Evolutionary conservation across 2,113 vertebrate genomes (phyloP).

Genomic region (Phaetusa simplex): DNA sequence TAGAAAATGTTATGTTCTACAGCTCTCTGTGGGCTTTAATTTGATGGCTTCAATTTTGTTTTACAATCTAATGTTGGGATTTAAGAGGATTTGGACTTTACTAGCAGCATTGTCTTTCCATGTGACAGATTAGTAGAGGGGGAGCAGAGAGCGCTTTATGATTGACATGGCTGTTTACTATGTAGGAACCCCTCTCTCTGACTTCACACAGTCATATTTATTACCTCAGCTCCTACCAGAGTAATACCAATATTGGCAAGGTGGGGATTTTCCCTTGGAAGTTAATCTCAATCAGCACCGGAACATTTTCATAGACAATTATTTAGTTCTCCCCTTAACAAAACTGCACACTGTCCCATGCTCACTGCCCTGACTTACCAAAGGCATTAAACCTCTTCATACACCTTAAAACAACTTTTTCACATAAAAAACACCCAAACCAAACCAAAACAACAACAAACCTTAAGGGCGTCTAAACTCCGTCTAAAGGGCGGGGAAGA

Average conservation of each 20-base stretch:
- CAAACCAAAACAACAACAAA: background rate
- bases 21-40: background rate
- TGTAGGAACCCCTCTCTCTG: background rate
- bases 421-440: background rate
- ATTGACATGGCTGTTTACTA: background rate
- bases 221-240: background rate
- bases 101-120: slow-evolving; percentile 52
- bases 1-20: background rate
- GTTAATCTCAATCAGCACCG: background rate
- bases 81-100: slow-evolving; percentile 70
- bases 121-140: slow-evolving; percentile 26
- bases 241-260: background rate
- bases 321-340: background rate
- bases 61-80: slow-evolving; percentile 26
- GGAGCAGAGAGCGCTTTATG: background rate
- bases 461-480: too few relatives aligned
- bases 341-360: background rate
- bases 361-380: background rate
- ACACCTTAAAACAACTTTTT: background rate
- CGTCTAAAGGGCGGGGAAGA: too few relatives aligned
- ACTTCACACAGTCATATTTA: background rate
- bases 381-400: background rate
- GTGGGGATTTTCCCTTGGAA: background rate
- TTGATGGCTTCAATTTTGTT: slow-evolving; percentile 45
- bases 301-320: background rate